phyloP scores from a whole-genome alignment of 2,888 invertebrate genomes.

The Keiferia lycopersicella region DNA sequence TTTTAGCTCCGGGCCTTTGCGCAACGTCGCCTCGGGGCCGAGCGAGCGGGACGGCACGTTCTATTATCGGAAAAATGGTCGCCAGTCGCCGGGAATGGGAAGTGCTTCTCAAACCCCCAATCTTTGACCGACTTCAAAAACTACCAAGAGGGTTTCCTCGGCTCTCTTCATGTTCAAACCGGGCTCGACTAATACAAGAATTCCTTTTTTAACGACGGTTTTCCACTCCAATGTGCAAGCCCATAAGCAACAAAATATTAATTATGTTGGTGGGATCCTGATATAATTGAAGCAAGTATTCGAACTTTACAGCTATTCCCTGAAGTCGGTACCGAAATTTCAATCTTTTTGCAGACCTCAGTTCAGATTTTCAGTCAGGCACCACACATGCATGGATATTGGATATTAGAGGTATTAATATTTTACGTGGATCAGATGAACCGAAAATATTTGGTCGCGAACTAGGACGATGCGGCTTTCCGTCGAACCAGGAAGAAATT shows the following conservation, averaged over 20 bases:
- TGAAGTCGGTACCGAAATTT: no score
- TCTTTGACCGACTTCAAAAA: not conserved
- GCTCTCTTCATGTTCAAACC: no score
- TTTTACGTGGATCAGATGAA: not conserved
- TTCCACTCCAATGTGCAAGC: no score
- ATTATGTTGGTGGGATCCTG: no score
- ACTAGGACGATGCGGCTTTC: not conserved
- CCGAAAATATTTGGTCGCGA: not conserved
- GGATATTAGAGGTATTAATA: slow-evolving; percentile 1
- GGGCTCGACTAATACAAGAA: no score
- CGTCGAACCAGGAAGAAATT: not conserved
- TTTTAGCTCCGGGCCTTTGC: slow-evolving; percentile 73
- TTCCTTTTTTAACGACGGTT: no score
- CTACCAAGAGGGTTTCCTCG: no score
- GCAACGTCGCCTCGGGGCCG: slow-evolving; percentile 58
- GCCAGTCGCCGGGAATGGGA: slow-evolving; percentile 31
- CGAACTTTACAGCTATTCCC: no score
- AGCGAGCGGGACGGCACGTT: slow-evolving; percentile 59
- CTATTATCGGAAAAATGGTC: slow-evolving; percentile 77
- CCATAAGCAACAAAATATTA: no score
- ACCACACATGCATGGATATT: slow-evolving; percentile 4
- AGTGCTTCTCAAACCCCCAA: slow-evolving; percentile 15
- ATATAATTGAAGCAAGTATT: no score
- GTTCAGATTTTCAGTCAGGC: not conserved
- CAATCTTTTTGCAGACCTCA: not conserved